Base-by-base conservation (phyloP, 2,113 vertebrate species). In the Oriolus oriolus region DNA sequence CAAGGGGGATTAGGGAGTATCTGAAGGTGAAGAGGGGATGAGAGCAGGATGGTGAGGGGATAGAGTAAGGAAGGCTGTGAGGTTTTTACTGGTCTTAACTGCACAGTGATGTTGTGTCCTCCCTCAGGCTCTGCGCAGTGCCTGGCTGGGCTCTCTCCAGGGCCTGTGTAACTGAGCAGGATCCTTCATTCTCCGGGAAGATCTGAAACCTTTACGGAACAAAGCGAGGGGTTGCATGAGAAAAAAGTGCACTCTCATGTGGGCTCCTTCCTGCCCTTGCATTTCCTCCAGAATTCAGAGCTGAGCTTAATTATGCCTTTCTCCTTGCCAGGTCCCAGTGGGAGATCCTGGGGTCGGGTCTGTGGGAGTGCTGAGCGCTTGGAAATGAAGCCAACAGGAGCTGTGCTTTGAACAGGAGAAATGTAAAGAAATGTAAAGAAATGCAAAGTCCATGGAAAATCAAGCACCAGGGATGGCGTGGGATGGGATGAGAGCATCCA, bases 361-460 rank as follows among this genome's bases (percentile, higher is more conserved):
- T 77, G 45, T 54, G 81, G 92, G 42, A 92, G 75, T 77, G 71
- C 88, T 92, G 90, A 92, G 63, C 90, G 10, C 54, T 92, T 2
- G 0, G 50, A 93, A 88, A 1, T 0, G 42, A 54, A 90, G 66
- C 68, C 79, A 90, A 54, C 24, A 54, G 42, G 50, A 95, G 41
- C 47, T 61, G 19, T 33, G 52, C 50, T 84, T 63, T 74, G 50
- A 81, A 74, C 39, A 59, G 63, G 42, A 33, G 31, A 74, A 91
- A 60, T 41, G n/a, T 56, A 44, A 78, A 45, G 76, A 64, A 65
- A 84, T 71, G 56, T 28, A 83, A 63, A 54, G 63, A 86, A 94
- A 79, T 50, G 90, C 71, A 37, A 94, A 90, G 47, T 77, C 76
- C 76, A n/a, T 70, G 74, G 71, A 83, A 94, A 94, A 93, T 41